These are phyloP conservation scores for Calameuta idolon DNA, from an alignment of 2,888 invertebrate species.

Conservation along the genomic window DNA sequence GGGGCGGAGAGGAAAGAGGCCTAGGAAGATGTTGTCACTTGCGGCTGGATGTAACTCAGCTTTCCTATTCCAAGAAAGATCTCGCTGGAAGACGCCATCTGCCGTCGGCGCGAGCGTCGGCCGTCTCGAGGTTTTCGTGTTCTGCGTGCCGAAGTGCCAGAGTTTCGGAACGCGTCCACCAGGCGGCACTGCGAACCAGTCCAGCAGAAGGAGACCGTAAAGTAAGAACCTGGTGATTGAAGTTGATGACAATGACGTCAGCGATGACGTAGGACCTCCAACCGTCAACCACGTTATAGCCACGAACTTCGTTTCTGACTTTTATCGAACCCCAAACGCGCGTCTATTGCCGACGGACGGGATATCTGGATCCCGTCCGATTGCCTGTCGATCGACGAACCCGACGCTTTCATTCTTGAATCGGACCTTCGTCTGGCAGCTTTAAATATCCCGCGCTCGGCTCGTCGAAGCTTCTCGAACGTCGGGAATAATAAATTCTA, in stretches of 20 bases:
- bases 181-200: not conserved
- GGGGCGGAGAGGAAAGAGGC: not conserved
- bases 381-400: not conserved
- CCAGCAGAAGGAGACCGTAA: not conserved
- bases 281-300: conserved; percentile 47
- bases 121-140: conserved; percentile 31
- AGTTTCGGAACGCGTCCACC: conserved; percentile 29
- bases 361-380: not conserved
- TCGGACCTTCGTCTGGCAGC: not conserved
- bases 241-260: conserved; percentile 21
- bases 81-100: conserved; percentile 33
- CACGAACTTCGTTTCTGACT: not conserved
- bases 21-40: not conserved
- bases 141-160: conserved; percentile 42
- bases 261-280: conserved; percentile 30
- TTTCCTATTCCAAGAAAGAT: conserved; percentile 5
- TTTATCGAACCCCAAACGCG: no score
- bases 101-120: conserved; percentile 7
- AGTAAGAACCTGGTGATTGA: not conserved
- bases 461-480: not conserved
- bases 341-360: no score
- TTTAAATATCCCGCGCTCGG: no score
- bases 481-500: not conserved
- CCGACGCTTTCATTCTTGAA: not conserved
- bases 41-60: conserved; percentile 10